phyloP scores from a whole-genome alignment of 2,888 invertebrate species.

The Melanotus villosus region DNA sequence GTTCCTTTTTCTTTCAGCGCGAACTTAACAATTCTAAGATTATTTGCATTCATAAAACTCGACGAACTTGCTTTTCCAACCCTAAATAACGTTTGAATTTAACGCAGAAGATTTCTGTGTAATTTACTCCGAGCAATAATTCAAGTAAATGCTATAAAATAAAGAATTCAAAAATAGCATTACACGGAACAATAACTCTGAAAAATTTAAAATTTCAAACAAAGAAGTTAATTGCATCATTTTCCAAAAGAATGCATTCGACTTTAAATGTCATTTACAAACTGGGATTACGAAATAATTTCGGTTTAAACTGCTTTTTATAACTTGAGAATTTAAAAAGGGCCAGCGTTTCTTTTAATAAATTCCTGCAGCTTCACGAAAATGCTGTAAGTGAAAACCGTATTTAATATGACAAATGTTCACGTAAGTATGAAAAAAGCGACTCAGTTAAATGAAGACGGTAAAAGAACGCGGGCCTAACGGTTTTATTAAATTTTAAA shows the following conservation, averaged over 20 bases:
- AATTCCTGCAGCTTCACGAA: not conserved
- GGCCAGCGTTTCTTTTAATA: not conserved
- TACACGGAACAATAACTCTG: too few species aligned
- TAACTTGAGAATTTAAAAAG: not conserved
- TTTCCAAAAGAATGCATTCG: not conserved
- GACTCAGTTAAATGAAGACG: not conserved
- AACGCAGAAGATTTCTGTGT: too few species aligned
- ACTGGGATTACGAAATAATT: not conserved
- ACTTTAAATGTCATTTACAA: not conserved
- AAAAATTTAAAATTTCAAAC: too few species aligned
- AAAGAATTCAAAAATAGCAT: too few species aligned
- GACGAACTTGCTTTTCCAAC: too few species aligned
- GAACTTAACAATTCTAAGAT: too few species aligned
- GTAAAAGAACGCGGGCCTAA: not conserved
- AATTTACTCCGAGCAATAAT: too few species aligned
- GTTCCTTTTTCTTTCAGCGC: too few species aligned
- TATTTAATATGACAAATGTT: conserved; percentile 18
- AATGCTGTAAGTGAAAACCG: not conserved
- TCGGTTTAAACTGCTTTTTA: not conserved
- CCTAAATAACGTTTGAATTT: too few species aligned
- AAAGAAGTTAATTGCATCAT: not conserved
- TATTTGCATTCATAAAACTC: too few species aligned
- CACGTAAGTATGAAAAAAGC: not conserved
- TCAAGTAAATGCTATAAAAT: too few species aligned
- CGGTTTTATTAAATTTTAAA: conserved; percentile 20